Evolutionary conservation across 2,888 invertebrate species (phyloP), one percentile per base, ranked within the genome.

Genomic region (Metopia argyrocephala): DNA sequence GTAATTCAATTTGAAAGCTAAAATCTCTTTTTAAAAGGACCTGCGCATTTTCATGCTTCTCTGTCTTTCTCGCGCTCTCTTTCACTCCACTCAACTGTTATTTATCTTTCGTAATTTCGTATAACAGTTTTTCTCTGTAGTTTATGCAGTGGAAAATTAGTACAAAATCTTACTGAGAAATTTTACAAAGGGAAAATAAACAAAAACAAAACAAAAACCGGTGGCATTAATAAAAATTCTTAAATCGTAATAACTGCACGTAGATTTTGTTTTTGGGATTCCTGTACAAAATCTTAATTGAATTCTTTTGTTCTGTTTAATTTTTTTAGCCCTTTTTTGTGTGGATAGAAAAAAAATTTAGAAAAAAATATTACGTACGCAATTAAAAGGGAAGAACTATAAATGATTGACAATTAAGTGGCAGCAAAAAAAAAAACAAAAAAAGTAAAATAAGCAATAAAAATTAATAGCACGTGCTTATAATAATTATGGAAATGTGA

Each of bases 111-210:
- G 15, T 48, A 12, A 50, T 9, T 45, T 62, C 12, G 71, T 61
- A 71, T 61, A 71, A 71, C 71, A 71, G 52, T 71, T 61, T n/a
- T n/a, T n/a, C n/a, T n/a, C n/a, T n/a, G 27, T 2, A 45, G 25
- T 7, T 38, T 54, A 38, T 12, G 18, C 45, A 68, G 18, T 68
- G 18, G 15, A 31, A 25, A 38, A 56, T 9, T 6, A 38, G 66
- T 15, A 68, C 5, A 46, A 5, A 12, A 15, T 48, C 27, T 56
- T n/a, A n/a, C n/a, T n/a, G n/a, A n/a, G n/a, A n/a, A 27, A 56
- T 3, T 18, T 20, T 4, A 45, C n/a, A 46, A 48, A 3, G 6
- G 6, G 1, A 9, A n/a, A 2, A 46, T 1, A n/a, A 48, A 2
- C 56, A 20, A 69, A 20, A 46, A 3, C 7, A 61, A 71, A n/a